Conservation (phyloP, 2,113 vertebrate species). For the Amblyopsis rosae region DNA sequence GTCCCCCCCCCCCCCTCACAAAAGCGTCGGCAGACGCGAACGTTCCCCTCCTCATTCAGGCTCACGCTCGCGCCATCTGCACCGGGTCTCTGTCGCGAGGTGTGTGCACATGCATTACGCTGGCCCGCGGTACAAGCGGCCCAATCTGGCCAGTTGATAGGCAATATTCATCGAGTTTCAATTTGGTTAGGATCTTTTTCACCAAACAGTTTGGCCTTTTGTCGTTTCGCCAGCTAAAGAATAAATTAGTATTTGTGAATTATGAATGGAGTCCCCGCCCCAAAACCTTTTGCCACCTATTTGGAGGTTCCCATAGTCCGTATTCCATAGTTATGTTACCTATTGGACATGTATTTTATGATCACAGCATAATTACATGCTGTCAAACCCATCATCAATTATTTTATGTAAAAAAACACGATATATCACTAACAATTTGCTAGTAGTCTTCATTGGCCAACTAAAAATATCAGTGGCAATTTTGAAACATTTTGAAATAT, state of each 20-base stretch:
- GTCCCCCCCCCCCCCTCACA: slow-evolving; percentile 67
- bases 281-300: slow-evolving; percentile 47
- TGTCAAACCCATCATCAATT: too few relatives aligned
- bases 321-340: slow-evolving; percentile 8
- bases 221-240: slow-evolving; percentile 20
- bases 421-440: too few relatives aligned
- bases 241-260: slow-evolving; percentile 24
- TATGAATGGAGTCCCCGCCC: slow-evolving; percentile 37
- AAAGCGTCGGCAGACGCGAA: slow-evolving; percentile 71
- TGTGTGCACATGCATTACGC: slow-evolving; percentile 67
- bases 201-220: slow-evolving; percentile 63
- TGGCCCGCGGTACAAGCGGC: slow-evolving; percentile 19
- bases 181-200: slow-evolving; percentile 68
- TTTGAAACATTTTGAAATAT: too few relatives aligned
- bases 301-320: slow-evolving; percentile 22
- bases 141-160: slow-evolving; percentile 68
- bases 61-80: slow-evolving; percentile 79
- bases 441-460: too few relatives aligned
- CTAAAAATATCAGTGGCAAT: too few relatives aligned
- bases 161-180: slow-evolving; percentile 64
- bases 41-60: slow-evolving; percentile 71
- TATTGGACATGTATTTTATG: slow-evolving; percentile 17
- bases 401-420: too few relatives aligned
- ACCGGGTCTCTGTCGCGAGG: slow-evolving; percentile 67
- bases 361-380: too few relatives aligned